Evolutionary conservation across 92 coral and sea anemone species (phyloP), one percentile per base, ranked within the genome.

Genomic region (Epizoanthus scotinus): DNA sequence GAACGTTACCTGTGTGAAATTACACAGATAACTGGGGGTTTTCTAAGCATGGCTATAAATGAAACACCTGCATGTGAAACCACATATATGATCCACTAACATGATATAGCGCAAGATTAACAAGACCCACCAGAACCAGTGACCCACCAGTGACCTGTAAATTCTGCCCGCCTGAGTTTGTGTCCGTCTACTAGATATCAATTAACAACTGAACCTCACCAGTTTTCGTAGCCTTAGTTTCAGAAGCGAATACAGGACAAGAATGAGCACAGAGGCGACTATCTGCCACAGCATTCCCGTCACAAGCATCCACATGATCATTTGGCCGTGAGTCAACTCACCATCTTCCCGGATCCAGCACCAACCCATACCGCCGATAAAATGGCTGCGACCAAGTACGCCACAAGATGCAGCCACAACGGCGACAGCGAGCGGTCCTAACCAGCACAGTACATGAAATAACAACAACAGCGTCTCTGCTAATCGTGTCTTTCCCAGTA

Each of bases 261-360:
- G 70, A 84, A 77, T 84, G 21, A 84, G 42, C 20, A 59, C 36
- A 84, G 67, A 84, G 63, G 87, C 70, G 28, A 84, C 54, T 53
- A 84, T 84, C 22, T 84, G 78, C 87, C 83, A 84, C 61, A 84
- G 59, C 70, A 77, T 84, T 22, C 87, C 87, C n/a, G 68, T 64
- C 8, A 84, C 8, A 9, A 84, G 71, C 87, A 84, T 84, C 87
- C 87, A 84, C 53, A 78, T 44, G 64, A 84, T 70, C 15, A 49
- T 69, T 52, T 15, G 42, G 24, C 25, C 29, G 14, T 63, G 83
- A 44, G 54, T 19, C 31, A 68, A 8, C 34, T 70, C 20, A 3
- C 54, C 14, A 17, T 64, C 61, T 18, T 54, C 64, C 20, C 29
- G 58, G 67, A 84, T 84, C 87, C 87, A 84, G 19, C 87, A 84